Conservation (phyloP, 2,113 vertebrate genomes). For the Kobus ellipsiprymnus region DNA sequence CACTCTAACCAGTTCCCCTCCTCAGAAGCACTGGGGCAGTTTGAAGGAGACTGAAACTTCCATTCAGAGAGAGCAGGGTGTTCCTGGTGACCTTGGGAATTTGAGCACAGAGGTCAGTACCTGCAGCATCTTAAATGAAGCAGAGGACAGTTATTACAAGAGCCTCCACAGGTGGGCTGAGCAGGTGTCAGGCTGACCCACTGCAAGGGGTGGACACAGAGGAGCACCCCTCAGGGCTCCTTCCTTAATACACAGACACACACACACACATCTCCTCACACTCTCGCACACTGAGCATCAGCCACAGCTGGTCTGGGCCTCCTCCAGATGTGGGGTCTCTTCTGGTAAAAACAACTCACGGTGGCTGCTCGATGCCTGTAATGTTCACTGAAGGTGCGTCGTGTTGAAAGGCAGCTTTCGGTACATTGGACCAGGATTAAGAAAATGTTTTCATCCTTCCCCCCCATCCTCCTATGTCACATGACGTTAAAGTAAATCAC, state of each 20-base stretch:
- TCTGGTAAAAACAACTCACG: background rate
- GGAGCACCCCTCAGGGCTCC: background rate
- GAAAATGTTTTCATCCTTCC: background rate
- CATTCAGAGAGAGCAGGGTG: background rate
- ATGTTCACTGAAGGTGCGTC: background rate
- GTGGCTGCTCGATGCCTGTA: background rate
- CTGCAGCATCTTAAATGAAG: background rate
- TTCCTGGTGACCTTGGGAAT: background rate
- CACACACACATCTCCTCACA: background rate
- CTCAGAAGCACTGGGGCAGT: background rate
- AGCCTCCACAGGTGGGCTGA: background rate
- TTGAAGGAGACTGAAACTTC: background rate
- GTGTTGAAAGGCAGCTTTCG: background rate
- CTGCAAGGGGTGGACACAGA: background rate
- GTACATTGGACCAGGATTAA: background rate
- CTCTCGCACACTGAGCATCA: rapidly evolving
- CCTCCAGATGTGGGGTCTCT: background rate
- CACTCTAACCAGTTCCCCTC: background rate
- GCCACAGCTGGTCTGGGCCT: background rate
- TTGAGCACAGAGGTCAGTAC: slow-evolving; percentile 1
- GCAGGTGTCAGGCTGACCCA: background rate
- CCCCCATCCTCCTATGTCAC: background rate
- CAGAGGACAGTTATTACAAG: background rate
- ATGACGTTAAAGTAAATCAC: background rate
- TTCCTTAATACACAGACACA: rapidly evolving